These are phyloP conservation scores for Drosophila anomalipes DNA, from an alignment of 2,888 invertebrate species.

Conservation along the genomic window DNA sequence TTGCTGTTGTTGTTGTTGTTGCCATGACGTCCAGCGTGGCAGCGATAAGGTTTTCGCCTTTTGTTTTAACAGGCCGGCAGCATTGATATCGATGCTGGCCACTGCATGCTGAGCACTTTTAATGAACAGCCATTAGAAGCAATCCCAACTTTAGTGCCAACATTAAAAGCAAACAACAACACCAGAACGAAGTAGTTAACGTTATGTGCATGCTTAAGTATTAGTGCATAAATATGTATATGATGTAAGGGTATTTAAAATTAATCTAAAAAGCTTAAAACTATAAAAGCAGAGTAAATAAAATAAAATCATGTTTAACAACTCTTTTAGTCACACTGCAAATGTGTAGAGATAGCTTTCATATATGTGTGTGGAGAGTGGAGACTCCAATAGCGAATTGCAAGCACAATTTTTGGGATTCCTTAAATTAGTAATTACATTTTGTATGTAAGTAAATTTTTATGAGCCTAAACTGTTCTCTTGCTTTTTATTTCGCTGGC, in stretches of 20 bases:
- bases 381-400: background rate
- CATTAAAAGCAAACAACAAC: conserved; percentile 20
- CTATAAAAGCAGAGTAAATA: conserved; percentile 1
- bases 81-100: conserved; percentile 4
- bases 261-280: background rate
- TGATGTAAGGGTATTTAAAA: conserved; percentile 10
- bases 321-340: background rate
- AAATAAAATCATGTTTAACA: background rate
- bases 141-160: conserved; percentile 30
- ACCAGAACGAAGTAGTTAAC: conserved; percentile 25
- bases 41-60: conserved; percentile 54
- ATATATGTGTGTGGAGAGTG: background rate
- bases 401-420: background rate
- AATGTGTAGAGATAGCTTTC: background rate
- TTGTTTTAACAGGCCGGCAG: conserved; percentile 49
- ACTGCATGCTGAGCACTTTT: conserved; percentile 28
- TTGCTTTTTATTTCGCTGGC: background rate
- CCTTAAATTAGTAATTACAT: background rate
- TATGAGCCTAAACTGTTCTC: too few relatives aligned
- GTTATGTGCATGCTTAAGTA: conserved; percentile 13
- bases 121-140: conserved; percentile 31
- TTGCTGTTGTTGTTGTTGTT: conserved; percentile 13
- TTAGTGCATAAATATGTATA: conserved; percentile 3
- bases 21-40: conserved; percentile 37
- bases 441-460: background rate